A percentile compares a stretch with the other conserved stretches of the same genome.
These are phyloP conservation scores for Anolis carolinensis DNA, from an alignment of 2,113 vertebrate species.

Conservation along the genomic window DNA sequence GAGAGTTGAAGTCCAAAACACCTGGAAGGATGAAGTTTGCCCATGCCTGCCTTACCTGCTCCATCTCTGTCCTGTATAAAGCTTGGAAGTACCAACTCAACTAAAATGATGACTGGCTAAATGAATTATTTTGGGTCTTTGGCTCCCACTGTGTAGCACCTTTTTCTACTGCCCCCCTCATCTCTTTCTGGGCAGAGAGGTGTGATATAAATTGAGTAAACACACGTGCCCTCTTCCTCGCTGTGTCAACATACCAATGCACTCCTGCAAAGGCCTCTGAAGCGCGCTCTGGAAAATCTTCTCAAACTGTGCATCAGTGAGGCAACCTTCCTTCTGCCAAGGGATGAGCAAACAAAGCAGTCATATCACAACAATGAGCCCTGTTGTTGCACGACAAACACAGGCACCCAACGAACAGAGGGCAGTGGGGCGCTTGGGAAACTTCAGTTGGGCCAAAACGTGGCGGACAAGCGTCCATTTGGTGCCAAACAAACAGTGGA, in stretches of 20 bases:
- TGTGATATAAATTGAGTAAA: background rate
- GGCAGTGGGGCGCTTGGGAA: background rate
- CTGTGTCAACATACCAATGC: constrained; percentile 44
- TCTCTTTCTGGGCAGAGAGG: background rate
- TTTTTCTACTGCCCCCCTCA: background rate
- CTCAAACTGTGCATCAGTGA: constrained; percentile 62
- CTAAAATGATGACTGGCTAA: background rate
- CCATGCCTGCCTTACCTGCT: too few relatives aligned
- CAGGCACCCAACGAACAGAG: background rate
- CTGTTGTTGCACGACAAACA: background rate
- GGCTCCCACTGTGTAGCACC: background rate
- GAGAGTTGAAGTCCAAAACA: too few relatives aligned
- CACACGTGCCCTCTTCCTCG: background rate
- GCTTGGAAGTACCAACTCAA: too few relatives aligned
- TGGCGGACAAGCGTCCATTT: background rate
- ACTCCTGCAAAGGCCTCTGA: constrained; percentile 59
- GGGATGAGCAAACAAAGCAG: constrained; percentile 10
- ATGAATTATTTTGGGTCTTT: background rate
- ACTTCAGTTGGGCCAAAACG: background rate
- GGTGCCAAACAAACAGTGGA: too few relatives aligned
- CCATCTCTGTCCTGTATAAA: too few relatives aligned
- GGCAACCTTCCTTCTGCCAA: constrained; percentile 50
- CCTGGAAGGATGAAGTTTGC: too few relatives aligned
- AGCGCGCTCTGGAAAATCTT: constrained; percentile 67
- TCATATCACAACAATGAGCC: background rate